Evolutionary conservation across 1,140 invertebrate genomes (phyloP), one percentile per base, ranked within the genome.

Genomic region (Heliconius nattereri): DNA sequence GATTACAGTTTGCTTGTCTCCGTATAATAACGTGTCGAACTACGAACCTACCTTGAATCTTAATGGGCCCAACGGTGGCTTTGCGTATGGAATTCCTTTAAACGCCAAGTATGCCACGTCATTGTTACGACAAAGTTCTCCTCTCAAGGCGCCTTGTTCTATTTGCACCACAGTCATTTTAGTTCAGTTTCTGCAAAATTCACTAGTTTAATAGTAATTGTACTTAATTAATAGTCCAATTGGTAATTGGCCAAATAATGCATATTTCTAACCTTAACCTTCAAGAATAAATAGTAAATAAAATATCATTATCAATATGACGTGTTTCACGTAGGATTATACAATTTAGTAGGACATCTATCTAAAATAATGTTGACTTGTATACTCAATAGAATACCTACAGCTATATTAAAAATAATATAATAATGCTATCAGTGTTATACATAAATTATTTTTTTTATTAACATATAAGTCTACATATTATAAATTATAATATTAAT

Each of bases 31-130:
- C 23, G 11, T 29, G 9, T 26, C 26, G 11, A 66, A 23, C 29
- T 66, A 66, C 60, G 13, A 66, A 66, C 29, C 89, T 90, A 94
- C 94, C 90, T 94, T 94, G 85, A 95, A 97, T 84, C 97, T 93
- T n/a, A 96, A 92, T 60, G 93, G 83, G 26, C 95, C 96, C 8
- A 96, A 80, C 2, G 97, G 97, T 32, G 96, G 95, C 85, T 95
- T 93, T 20, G 96, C 96, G 86, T 96, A 97, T 5, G 96, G 96
- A 81, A 97, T 96, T 40, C 96, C 96, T 66, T 95, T 94, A 90
- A 97, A 97, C 8, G 95, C 95, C 76, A 93, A 91, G 82, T 95
- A 95, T 29, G 86, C 85, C 7, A 91, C 92, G 9, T 85, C 86
- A 29, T 91, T 88, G 26, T 89, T 90, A 20, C 82, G 85, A 85